phyloP scores from a whole-genome alignment of 2,888 invertebrate species.

The Drosophila flavopinicola region DNA sequence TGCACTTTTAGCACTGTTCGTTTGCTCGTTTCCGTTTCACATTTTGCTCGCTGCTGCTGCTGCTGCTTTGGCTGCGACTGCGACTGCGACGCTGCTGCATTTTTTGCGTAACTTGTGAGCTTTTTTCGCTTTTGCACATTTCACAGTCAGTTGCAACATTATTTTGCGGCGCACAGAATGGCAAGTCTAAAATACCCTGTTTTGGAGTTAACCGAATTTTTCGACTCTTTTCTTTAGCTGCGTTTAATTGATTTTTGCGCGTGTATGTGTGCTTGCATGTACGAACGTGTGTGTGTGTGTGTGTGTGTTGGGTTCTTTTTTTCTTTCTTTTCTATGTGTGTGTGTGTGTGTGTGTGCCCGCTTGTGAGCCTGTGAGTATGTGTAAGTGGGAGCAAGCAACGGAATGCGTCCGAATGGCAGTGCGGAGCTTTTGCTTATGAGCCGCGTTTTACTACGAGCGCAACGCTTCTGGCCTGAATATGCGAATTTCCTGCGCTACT shows the following conservation, averaged over 20 bases:
- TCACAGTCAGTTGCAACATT: constrained; percentile 66
- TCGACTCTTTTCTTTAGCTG: constrained; percentile 36
- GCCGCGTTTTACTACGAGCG: constrained; percentile 64
- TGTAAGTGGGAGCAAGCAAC: constrained; percentile 63
- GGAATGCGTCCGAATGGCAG: constrained; percentile 81
- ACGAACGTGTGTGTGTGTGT: constrained; percentile 18
- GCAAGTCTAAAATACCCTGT: constrained; percentile 8
- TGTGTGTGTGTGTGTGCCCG: constrained; percentile 47
- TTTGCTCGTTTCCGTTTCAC: constrained; percentile 66
- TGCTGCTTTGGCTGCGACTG: constrained; percentile 22
- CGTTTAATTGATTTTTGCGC: constrained; percentile 73
- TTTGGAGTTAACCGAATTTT: constrained; percentile 37
- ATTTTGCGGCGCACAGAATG: too few species aligned
- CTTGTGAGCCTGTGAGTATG: constrained; percentile 31
- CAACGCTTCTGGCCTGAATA: constrained; percentile 72
- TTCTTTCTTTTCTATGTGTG: constrained; percentile 18
- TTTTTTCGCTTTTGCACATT: constrained; percentile 60
- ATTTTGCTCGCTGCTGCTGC: constrained; percentile 56
- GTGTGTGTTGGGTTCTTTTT: constrained; percentile 18
- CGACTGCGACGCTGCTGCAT: constrained; percentile 62
- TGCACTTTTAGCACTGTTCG: constrained; percentile 57
- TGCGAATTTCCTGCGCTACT: constrained; percentile 73
- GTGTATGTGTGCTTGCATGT: constrained; percentile 59
- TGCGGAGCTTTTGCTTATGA: constrained; percentile 79
- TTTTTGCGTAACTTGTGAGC: constrained; percentile 76